Evolutionary conservation across 2,113 vertebrate species (phyloP).

Genomic region (Diadophis punctatus): DNA sequence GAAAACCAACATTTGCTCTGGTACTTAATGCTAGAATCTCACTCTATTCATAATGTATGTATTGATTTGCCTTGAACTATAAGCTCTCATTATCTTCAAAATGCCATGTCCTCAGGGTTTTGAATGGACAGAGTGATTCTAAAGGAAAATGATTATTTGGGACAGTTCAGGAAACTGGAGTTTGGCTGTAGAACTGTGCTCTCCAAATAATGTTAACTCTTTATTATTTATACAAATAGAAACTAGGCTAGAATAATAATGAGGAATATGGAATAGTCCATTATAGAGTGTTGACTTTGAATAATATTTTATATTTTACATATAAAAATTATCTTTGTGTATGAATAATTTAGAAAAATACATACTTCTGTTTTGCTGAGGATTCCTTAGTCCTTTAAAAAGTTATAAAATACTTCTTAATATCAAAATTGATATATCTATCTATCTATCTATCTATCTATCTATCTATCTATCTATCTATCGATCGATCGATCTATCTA

Average conservation of each 20-base stretch:
- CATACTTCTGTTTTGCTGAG: background rate
- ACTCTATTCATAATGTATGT: background rate
- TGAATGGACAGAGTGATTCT: background rate
- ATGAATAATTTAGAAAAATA: background rate
- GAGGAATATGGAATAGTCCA: background rate
- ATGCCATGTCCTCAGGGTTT: conserved; percentile 1
- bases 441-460: background rate
- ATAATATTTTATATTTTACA: background rate
- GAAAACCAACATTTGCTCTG: background rate
- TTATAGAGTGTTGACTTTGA: background rate
- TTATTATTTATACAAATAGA: background rate
- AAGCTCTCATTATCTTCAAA: conserved; percentile 8
- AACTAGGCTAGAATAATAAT: background rate
- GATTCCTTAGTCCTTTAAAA: background rate
- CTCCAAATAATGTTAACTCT: background rate
- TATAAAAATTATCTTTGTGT: background rate
- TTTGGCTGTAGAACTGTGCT: background rate
- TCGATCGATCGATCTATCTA: background rate
- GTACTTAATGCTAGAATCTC: background rate
- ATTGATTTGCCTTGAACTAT: background rate
- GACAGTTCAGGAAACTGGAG: background rate
- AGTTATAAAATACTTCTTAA: background rate
- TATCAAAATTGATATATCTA: background rate
- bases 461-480: too few species aligned
- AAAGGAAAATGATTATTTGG: background rate